Base-by-base conservation (phyloP, 1,140 invertebrate genomes). In the Carposina sasakii region DNA sequence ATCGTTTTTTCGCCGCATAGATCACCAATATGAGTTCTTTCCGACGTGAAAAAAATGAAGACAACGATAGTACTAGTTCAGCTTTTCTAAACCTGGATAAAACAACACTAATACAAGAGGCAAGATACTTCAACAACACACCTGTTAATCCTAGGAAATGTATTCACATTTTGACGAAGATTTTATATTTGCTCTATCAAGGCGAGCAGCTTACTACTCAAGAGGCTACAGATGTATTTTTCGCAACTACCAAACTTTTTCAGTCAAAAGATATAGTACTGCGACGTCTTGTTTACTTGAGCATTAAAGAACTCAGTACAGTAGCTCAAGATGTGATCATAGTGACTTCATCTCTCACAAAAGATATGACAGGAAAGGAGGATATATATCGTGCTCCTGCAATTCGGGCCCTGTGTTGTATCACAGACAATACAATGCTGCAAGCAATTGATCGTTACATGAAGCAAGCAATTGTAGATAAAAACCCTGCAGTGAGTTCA, bases 401-500 rank as follows among this genome's bases (percentile, higher is more conserved):
- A 6, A 98, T 99, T 51, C 87, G 98, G 63, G 96, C 98, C 0
- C 85, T 99, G 0, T 99, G 97, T 76, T 96, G 94, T 49, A 99
- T 99, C 45, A 99, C 96, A 2, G 98, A 99, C 88, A 91, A 91
- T 71, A 93, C 91, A 17, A 98, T 98, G 96, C 76, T 99, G 17
- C 95, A 98, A 84, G 93, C 96, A 13, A 97, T 99, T 64, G 98
- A 99, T 78, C 88, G 98, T 24, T 99, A 99, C 78, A 98, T 99
- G 96, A 99, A 99, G 76, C 96, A 99, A 85, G 98, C 98, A 2
- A 99, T 99, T 60, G 98, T 99, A 1, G 98, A 99, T 84, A 93
- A 95, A 58, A 93, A 93, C 45, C 89, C 95, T 19, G 93, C 93
- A n/a, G 96, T 99, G 0, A 96, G 96, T 33, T 97, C 96, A 76